Percentiles rank a stretch among this genome's conserved stretches.
Evolutionary conservation across 2,888 invertebrate species (phyloP).

Genomic region (Hydriomena furcata): DNA sequence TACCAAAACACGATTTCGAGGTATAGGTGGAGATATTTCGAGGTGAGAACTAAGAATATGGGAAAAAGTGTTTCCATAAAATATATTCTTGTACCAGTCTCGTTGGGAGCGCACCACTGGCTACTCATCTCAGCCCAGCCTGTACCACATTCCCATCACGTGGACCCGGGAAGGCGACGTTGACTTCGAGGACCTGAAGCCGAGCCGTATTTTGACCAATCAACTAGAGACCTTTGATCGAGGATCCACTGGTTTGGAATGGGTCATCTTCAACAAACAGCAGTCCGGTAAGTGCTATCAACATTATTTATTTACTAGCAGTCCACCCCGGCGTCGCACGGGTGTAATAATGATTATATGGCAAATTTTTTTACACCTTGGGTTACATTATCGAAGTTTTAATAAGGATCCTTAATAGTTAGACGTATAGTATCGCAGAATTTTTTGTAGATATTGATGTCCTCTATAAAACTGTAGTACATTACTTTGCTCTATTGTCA

Average conservation of each 20-base stretch:
- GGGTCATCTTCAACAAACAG: constrained; percentile 86
- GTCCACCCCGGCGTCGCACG: too few relatives aligned
- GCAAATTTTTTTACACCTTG: too few relatives aligned
- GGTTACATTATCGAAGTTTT: too few relatives aligned
- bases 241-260: constrained; percentile 65
- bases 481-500: background rate
- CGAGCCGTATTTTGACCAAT: constrained; percentile 55
- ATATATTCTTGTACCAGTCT: constrained; percentile 40
- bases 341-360: too few relatives aligned
- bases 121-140: constrained; percentile 40
- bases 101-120: constrained; percentile 65
- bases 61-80: background rate
- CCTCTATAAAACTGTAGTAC: too few relatives aligned
- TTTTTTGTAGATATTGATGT: too few relatives aligned
- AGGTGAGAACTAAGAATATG: too few relatives aligned
- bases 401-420: too few relatives aligned
- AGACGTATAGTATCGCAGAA: too few relatives aligned
- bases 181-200: constrained; percentile 67
- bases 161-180: constrained; percentile 67
- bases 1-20: too few relatives aligned
- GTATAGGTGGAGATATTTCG: too few relatives aligned
- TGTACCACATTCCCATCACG: constrained; percentile 73
- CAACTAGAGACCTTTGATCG: constrained; percentile 48
- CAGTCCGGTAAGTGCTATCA: constrained; percentile 81
- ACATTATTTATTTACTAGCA: too few relatives aligned